Evolutionary conservation across 1,140 invertebrate species (phyloP).

Genomic region (Aphaenogaster ashmeadi): DNA sequence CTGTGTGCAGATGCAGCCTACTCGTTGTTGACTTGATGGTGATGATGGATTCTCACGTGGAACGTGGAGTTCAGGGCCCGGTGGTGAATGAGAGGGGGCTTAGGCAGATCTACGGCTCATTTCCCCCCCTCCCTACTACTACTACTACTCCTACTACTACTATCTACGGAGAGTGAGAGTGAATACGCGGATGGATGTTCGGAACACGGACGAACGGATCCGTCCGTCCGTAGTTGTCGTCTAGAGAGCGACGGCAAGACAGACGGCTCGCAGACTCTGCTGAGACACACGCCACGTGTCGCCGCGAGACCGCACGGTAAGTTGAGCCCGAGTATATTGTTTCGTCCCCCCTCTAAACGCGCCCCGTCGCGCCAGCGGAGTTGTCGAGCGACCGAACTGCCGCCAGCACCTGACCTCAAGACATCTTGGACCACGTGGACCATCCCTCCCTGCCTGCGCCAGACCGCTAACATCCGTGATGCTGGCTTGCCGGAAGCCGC

Average conservation of each 20-base stretch:
- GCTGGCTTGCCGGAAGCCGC: conserved; percentile 7
- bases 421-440: not conserved
- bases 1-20: conserved; percentile 88
- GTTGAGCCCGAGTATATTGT: conserved; percentile 53
- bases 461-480: conserved; percentile 33
- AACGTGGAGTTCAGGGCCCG: conserved; percentile 80
- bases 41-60: conserved; percentile 82
- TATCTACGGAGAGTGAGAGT: conserved; percentile 74
- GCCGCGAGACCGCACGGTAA: conserved; percentile 50
- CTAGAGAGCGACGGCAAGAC: conserved; percentile 52
- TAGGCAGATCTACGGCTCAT: conserved; percentile 85
- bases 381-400: conserved; percentile 11
- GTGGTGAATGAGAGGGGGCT: conserved; percentile 81
- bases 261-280: conserved; percentile 31
- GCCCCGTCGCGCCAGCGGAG: not conserved
- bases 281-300: conserved; percentile 49
- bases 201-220: conserved; percentile 55
- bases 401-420: conserved; percentile 35
- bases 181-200: conserved; percentile 65
- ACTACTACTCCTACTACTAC: conserved; percentile 69
- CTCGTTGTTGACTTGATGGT: conserved; percentile 87
- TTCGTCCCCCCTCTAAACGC: not conserved
- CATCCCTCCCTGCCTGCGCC: not conserved
- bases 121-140: conserved; percentile 69
- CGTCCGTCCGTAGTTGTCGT: conserved; percentile 56